Conservation (phyloP, 2,113 vertebrate species). For the Sturnira hondurensis region DNA sequence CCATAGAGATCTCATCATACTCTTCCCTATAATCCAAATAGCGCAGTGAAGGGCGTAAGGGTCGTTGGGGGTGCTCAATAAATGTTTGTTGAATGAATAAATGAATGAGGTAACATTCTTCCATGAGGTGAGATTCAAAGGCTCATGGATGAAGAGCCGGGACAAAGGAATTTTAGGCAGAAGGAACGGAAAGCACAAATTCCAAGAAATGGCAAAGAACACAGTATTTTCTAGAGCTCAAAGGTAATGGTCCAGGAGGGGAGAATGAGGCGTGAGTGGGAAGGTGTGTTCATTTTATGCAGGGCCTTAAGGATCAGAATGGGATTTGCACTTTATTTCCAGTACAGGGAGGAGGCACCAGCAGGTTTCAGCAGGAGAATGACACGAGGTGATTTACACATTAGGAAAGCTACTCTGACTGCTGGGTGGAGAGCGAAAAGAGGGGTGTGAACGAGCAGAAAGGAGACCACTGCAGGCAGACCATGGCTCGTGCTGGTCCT, state of each 20-base stretch:
- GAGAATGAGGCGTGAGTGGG: not conserved
- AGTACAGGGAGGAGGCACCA: not conserved
- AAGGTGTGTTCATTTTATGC: not conserved
- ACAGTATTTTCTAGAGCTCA: not conserved
- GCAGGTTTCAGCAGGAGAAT: not conserved
- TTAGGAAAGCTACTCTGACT: not conserved
- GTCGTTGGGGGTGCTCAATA: not conserved
- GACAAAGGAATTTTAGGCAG: not conserved
- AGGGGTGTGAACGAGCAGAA: not conserved
- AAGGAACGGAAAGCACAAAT: not conserved
- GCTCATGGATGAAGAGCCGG: not conserved
- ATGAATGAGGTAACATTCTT: not conserved
- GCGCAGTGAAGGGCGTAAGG: not conserved
- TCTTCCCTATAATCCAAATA: not conserved
- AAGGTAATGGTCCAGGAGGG: not conserved
- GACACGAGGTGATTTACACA: not conserved
- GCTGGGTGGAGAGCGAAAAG: not conserved
- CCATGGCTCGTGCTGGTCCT: not conserved
- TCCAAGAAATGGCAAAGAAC: not conserved
- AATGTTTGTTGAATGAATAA: not conserved
- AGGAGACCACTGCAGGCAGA: not conserved
- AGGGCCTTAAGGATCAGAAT: not conserved
- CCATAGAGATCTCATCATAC: not conserved
- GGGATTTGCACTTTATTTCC: not conserved
- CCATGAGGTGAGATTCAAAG: not conserved